These are phyloP conservation scores for Epirrhoe alternata DNA, from an alignment of 2,888 invertebrate genomes.

Conservation along the genomic window DNA sequence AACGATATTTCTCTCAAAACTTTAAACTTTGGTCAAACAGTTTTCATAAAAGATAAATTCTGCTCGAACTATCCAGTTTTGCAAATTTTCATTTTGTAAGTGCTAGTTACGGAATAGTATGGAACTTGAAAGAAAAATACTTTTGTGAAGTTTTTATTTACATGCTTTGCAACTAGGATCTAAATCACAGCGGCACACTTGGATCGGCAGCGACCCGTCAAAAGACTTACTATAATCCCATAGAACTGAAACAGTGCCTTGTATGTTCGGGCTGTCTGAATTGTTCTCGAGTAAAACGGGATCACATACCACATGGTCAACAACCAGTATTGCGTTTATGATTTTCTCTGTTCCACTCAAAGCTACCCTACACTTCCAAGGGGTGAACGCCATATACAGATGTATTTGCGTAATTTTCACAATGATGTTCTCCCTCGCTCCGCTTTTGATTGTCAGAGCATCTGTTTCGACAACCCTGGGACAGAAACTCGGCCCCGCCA, in stretches of 20 bases:
- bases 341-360: constrained; percentile 52
- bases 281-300: constrained; percentile 60
- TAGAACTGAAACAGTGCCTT: constrained; percentile 62
- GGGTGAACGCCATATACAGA: constrained; percentile 74
- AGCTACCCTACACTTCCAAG: constrained; percentile 67
- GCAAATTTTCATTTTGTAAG: constrained; percentile 17
- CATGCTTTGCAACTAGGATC: constrained; percentile 61
- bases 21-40: constrained; percentile 49
- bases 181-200: constrained; percentile 68
- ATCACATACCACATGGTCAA: constrained; percentile 66
- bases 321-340: constrained; percentile 58
- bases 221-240: constrained; percentile 70
- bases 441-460: constrained; percentile 59
- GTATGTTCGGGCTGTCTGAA: constrained; percentile 52
- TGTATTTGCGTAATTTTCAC: constrained; percentile 73
- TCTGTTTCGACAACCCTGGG: constrained; percentile 62
- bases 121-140: constrained; percentile 3
- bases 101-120: constrained; percentile 12
- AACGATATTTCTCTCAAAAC: constrained; percentile 47
- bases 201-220: constrained; percentile 63
- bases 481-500: constrained; percentile 70
- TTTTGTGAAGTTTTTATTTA: constrained; percentile 38
- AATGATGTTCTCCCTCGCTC: constrained; percentile 55
- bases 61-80: constrained; percentile 25
- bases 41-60: constrained; percentile 43